Conservation (phyloP, 1,140 invertebrate genomes). For the Psilanteris sp. region DNA sequence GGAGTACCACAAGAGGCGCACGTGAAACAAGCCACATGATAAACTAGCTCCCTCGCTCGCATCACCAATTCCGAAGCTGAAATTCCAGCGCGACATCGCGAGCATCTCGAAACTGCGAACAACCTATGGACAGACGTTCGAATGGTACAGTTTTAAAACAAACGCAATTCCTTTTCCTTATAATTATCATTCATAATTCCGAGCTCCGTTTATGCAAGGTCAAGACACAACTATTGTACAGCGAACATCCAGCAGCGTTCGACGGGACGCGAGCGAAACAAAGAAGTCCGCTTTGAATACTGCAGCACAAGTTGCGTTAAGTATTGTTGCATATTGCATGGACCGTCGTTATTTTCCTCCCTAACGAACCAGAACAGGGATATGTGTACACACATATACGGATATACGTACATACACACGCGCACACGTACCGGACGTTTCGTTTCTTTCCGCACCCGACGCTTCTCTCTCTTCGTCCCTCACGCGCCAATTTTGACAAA, state of each 20-base stretch:
- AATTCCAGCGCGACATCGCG: constrained; percentile 90
- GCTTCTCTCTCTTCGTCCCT: too few relatives aligned
- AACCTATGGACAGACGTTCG: too few relatives aligned
- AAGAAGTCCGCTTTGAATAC: constrained; percentile 62
- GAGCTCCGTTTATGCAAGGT: constrained; percentile 20
- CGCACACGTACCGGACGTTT: constrained; percentile 63
- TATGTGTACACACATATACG: too few relatives aligned
- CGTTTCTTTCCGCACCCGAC: constrained; percentile 37
- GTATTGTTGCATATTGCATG: constrained; percentile 69
- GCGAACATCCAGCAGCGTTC: constrained; percentile 39
- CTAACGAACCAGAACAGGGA: constrained; percentile 67
- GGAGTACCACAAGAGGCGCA: constrained; percentile 90
- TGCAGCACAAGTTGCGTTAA: constrained; percentile 59
- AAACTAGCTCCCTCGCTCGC: constrained; percentile 92
- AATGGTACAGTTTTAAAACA: too few relatives aligned
- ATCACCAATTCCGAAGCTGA: constrained; percentile 95
- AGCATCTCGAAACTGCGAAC: constrained; percentile 90
- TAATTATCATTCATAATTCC: constrained; percentile 11
- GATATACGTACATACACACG: constrained; percentile 65
- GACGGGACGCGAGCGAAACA: constrained; percentile 58
- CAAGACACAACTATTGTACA: constrained; percentile 40
- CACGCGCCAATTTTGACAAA: too few relatives aligned
- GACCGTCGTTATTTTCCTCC: constrained; percentile 66
- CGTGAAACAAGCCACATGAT: constrained; percentile 94
- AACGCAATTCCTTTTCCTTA: too few relatives aligned